Evolutionary conservation across 1,140 invertebrate genomes (phyloP), one percentile per base, ranked within the genome.

Genomic region (Teleopsis dalmanni): DNA sequence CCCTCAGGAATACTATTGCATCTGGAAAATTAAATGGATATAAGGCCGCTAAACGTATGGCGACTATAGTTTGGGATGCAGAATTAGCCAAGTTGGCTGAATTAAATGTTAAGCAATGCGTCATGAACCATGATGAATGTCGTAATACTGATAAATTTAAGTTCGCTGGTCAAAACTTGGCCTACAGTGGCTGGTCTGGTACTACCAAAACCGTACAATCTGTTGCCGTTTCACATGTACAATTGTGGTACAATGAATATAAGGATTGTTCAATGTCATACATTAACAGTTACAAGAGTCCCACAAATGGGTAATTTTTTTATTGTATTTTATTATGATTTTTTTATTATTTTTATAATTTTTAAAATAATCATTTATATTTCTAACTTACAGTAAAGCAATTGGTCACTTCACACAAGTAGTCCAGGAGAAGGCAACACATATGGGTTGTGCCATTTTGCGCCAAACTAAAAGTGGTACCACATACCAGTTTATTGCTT

Each of bases 11-110:
- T 44, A 26, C 47, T 33, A 42, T 52, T 11, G 53, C 53, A 0
- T 35, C 21, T 16, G 53, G 53, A 10, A n/a, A n/a, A n/a, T 38
- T 49, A 11, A 19, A 4, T 18, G 33, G 19, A 10, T 49, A 43
- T 25, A 34, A 35, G 10, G 33, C 53, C 21, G 62, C 62, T 13
- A 18, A 34, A 3, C 45, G 45, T 7, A 67, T 67, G 64, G 45
- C 38, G 1, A 54, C 54, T 4, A 11, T 66, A 9, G 13, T 2
- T 0, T 68, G 65, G 65, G 36, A 60, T 9, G 2, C 27, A 1
- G 58, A 66, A 25, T 50, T 68, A 1, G 52, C 65, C 1, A 19
- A 47, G 18, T 9, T 65, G 5, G 63, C 65, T 0, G 40, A 55
- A n/a, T 38, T 48, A 2, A 65, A 63, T 55, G 58, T 61, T 0